A percentile compares a stretch with the other conserved stretches of the same genome.
Conservation (phyloP, 53 echinoderm and acorn worm genomes). For the Apostichopus leukothele region DNA sequence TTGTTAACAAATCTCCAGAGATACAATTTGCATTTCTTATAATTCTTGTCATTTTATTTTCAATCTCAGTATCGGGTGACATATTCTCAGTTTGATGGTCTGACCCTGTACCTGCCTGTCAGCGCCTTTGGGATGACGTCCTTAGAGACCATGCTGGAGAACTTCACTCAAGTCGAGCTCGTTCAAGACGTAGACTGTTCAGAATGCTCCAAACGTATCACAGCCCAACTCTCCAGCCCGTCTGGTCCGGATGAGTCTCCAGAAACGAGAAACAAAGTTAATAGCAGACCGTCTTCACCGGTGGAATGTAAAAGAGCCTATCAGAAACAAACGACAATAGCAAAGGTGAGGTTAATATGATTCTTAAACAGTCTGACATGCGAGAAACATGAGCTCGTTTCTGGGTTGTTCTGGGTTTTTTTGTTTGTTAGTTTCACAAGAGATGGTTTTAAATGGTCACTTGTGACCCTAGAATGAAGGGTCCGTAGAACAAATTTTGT, state of each 20-base stretch:
- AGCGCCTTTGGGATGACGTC: slow-evolving; percentile 67
- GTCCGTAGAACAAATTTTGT: too few species aligned
- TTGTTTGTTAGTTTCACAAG: too few species aligned
- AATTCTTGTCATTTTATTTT: neutral
- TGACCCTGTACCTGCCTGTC: slow-evolving; percentile 75
- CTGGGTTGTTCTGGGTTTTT: too few species aligned
- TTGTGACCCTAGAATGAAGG: too few species aligned
- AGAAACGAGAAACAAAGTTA: neutral
- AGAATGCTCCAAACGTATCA: slow-evolving; percentile 65
- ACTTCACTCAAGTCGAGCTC: slow-evolving; percentile 74
- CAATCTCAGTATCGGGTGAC: slow-evolving; percentile 80
- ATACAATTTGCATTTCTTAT: too few species aligned
- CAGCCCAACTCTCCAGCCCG: slow-evolving; percentile 22
- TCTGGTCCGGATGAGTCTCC: neutral
- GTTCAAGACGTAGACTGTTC: slow-evolving; percentile 89
- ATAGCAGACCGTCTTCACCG: neutral
- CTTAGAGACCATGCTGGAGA: slow-evolving; percentile 68
- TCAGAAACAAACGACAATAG: slow-evolving; percentile 89
- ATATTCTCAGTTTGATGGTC: slow-evolving; percentile 87
- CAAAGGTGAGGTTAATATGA: slow-evolving; percentile 60
- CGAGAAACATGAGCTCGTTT: too few species aligned
- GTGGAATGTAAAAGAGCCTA: slow-evolving; percentile 51
- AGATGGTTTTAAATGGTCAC: too few species aligned
- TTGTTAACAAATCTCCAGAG: too few species aligned
- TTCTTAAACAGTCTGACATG: too few species aligned